phyloP scores from a whole-genome alignment of 2,113 vertebrate species.

The Carlito syrichta region DNA sequence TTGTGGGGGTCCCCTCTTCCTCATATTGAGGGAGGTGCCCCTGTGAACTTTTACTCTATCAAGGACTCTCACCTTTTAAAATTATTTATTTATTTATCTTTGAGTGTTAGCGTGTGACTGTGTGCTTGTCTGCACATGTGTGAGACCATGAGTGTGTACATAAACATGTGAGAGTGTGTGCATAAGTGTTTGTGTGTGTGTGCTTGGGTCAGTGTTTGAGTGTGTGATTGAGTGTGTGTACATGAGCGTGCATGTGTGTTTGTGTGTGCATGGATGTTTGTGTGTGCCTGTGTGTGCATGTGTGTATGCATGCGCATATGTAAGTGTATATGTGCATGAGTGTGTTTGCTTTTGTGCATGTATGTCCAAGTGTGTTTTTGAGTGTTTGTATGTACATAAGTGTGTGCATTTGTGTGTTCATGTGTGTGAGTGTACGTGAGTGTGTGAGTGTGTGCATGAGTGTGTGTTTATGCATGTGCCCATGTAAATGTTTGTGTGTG shows the following conservation, averaged over 20 bases:
- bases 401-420: too few relatives aligned
- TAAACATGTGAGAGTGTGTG: too few relatives aligned
- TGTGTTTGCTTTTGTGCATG: neutral
- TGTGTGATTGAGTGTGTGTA: neutral
- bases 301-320: neutral
- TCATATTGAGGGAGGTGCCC: neutral
- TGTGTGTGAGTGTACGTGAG: neutral
- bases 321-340: neutral
- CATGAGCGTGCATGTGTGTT: neutral
- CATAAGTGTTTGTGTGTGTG: too few relatives aligned
- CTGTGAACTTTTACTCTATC: neutral
- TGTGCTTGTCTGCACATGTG: too few relatives aligned
- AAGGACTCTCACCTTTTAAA: neutral
- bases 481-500: neutral
- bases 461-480: neutral
- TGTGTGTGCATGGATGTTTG: too few relatives aligned
- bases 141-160: too few relatives aligned
- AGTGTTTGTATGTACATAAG: too few relatives aligned
- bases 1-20: too few relatives aligned
- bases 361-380: neutral
- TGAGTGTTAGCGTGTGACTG: too few relatives aligned
- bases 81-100: neutral
- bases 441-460: too few relatives aligned
- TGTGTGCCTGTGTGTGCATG: neutral
- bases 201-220: too few relatives aligned